Conservation (phyloP, 2,888 invertebrate genomes). For the Timema podura region DNA sequence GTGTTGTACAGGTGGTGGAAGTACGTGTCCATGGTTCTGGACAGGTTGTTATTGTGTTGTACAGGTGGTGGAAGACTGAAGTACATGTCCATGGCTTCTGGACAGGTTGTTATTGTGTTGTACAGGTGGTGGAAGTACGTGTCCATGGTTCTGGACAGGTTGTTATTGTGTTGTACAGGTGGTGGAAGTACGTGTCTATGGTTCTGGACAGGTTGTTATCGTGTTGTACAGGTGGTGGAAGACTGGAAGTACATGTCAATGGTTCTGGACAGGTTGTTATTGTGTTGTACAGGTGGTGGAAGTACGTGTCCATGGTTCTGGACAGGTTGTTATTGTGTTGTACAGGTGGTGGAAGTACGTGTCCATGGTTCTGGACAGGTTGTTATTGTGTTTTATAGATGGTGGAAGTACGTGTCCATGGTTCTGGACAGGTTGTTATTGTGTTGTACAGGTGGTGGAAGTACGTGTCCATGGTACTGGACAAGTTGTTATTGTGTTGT, state of each 20-base stretch:
- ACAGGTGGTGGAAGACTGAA: constrained; percentile 97
- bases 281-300: constrained; percentile 98
- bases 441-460: constrained; percentile 99
- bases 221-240: constrained; percentile 89
- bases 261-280: constrained; percentile 94
- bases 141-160: constrained; percentile 93
- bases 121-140: constrained; percentile 98
- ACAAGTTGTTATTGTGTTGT: too few relatives aligned
- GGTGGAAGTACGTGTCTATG: constrained; percentile 98
- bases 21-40: constrained; percentile 95
- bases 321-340: too few relatives aligned
- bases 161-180: too few relatives aligned
- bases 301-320: constrained; percentile 95
- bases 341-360: constrained; percentile 98
- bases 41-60: too few relatives aligned
- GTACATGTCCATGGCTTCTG: constrained; percentile 94
- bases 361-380: constrained; percentile 93
- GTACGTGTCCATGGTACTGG: constrained; percentile 95
- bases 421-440: constrained; percentile 93
- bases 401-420: constrained; percentile 98
- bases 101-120: too few relatives aligned
- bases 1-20: constrained; percentile 99
- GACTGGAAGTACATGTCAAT: constrained; percentile 99
- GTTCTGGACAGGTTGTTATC: constrained; percentile 93
- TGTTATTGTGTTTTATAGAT: too few relatives aligned